A percentile compares a stretch with the other conserved stretches of the same genome.
Evolutionary conservation across 2,888 invertebrate genomes (phyloP).

Genomic region (Acleris laterana): DNA sequence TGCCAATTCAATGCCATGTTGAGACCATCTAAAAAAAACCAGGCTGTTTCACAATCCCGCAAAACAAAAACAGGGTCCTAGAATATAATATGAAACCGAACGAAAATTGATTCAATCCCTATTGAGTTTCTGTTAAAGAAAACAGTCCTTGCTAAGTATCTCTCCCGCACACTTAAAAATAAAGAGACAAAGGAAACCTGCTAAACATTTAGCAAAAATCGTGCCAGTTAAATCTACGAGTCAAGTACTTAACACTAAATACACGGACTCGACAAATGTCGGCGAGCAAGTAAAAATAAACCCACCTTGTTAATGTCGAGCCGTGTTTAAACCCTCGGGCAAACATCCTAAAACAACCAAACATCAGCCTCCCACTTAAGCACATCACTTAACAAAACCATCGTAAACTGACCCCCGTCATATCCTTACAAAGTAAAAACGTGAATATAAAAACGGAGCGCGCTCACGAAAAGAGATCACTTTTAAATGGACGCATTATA

Average conservation of each 20-base stretch:
- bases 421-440: constrained; percentile 40
- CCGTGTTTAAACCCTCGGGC: constrained; percentile 71
- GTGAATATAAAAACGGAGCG: constrained; percentile 21
- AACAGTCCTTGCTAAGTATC: too few species aligned
- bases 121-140: too few species aligned
- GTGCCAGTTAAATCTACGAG: constrained; percentile 32
- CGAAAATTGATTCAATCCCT: too few species aligned
- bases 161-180: not conserved
- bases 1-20: too few species aligned
- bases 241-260: constrained; percentile 36
- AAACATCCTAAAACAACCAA: constrained; percentile 82
- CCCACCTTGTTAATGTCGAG: constrained; percentile 71
- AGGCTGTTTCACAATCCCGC: too few species aligned
- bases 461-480: constrained; percentile 50
- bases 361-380: constrained; percentile 77
- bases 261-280: constrained; percentile 37
- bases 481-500: constrained; percentile 63
- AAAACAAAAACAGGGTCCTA: too few species aligned
- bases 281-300: constrained; percentile 62
- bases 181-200: constrained; percentile 17
- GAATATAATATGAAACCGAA: too few species aligned
- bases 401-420: constrained; percentile 53
- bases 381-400: constrained; percentile 75
- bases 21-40: too few species aligned
- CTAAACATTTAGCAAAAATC: constrained; percentile 35